Evolutionary conservation across 92 coral and sea anemone species (phyloP), one percentile per base, ranked within the genome.

Genomic region (Bergia puertoricense): DNA sequence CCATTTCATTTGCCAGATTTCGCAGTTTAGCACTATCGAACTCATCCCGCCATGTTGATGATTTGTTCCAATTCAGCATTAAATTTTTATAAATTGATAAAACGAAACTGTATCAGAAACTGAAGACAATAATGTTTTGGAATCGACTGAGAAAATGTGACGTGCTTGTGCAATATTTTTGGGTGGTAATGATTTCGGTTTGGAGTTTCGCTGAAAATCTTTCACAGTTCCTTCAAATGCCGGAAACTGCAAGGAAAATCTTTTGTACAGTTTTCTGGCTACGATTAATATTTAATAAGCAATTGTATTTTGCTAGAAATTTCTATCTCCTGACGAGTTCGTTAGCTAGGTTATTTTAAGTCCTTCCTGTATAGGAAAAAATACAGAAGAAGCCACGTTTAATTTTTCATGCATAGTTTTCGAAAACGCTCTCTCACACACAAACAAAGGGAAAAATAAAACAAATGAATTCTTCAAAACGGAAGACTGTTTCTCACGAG

Each of bases 231-330:
- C 69, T 76, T 9, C 37, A 76, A n/a, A 39, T 42, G 44, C 44
- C 44, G 44, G 45, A 20, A 13, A 74, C 38, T 76, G 80, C 13
- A 42, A 76, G 48, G 51, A 2, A 42, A 76, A 76, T 39, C 23
- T 81, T 44, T 18, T 62, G 38, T 44, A 79, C 44, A 51, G 40
- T 13, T 81, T 66, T 62, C 71, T 40, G 71, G 41, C 51, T 81
- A 18, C 85, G 13, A 81, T 81, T 62, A 59, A 81, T 81, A 81
- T 56, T 59, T 81, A 81, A 81, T 48, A 62, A 56, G 74, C 72
- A 81, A 81, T 38, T 57, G 41, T 62, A 7, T 43, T 59, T 40
- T 51, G 83, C 69, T n/a, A 79, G 83, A 50, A 79, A 20, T 16
- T 40, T 81, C 80, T 76, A 11, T 22, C 51, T 81, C 14, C 36